Evolutionary conservation across 2,113 vertebrate genomes (phyloP), one percentile per base, ranked within the genome.

Genomic region (Eulemur macaco): DNA sequence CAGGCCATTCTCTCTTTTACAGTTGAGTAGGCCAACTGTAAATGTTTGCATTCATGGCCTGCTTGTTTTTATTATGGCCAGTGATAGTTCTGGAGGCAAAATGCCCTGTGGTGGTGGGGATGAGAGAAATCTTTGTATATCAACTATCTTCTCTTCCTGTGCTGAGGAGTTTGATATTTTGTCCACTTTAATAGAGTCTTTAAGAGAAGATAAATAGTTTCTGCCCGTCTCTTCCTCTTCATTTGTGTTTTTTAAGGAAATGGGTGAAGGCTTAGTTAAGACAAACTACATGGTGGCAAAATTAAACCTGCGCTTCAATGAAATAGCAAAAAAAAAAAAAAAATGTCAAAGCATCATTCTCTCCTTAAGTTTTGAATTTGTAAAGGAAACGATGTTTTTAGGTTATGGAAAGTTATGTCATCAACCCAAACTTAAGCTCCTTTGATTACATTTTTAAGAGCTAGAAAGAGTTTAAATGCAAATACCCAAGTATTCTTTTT

Each of bases 1-100:
- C 17, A 18, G 52, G 52, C 17, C 52, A 54, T 18, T 54, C 52
- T 54, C 12, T 50, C 52, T 54, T 5, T 54, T 54, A 18, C 52
- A 54, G 52, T 54, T 45, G 25, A 66, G 25, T 37, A 39, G 10
- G 6, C 18, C 66, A 39, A 93, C 45, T 88, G 39, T 47, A 93
- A 60, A 52, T 87, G 14, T 80, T 73, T 91, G 21, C 64, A 88
- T 89, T 37, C 11, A 42, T 81, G 8, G 8, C 10, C 64, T 80
- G 13, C 56, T 96, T 86, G 34, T 37, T 95, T 95, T 91, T 74
- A 52, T 88, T 91, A 45, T 50, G 14, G 11, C 8, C 58, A 89
- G 3, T 66, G 37, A 78, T 66, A 68, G 39, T 68, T 85, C 54
- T 90, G n/a, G 69, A 74, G 42, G n/a, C 68, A 34, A 58, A 77